phyloP scores from a whole-genome alignment of 2,888 invertebrate genomes.

The Hemaris fuciformis region DNA sequence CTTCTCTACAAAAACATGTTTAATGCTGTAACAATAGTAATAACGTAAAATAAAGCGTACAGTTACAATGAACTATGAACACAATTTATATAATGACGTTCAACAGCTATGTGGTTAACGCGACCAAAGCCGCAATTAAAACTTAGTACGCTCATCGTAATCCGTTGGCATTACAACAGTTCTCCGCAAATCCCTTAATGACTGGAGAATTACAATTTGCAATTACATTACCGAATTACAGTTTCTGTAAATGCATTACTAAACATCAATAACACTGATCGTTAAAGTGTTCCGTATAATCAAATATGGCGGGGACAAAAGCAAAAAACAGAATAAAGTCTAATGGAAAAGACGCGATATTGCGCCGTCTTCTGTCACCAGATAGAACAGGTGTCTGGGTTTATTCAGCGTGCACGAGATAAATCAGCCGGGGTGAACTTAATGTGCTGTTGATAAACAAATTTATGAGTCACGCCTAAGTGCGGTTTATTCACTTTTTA shows the following conservation, averaged over 20 bases:
- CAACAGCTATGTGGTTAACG: neutral
- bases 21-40: too few species aligned
- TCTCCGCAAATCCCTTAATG: neutral
- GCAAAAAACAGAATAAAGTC: neutral
- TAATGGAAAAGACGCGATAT: constrained; percentile 4
- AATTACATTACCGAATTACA: neutral
- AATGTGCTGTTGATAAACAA: constrained; percentile 15
- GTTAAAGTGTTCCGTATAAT: neutral
- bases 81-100: neutral
- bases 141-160: neutral
- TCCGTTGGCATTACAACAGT: neutral
- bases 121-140: neutral
- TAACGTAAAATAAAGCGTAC: too few species aligned
- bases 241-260: too few species aligned
- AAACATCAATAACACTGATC: too few species aligned
- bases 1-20: too few species aligned
- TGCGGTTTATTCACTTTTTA: neutral
- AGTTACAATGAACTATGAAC: neutral
- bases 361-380: constrained; percentile 1
- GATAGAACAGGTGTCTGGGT: neutral
- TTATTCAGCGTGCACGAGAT: constrained; percentile 8
- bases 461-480: constrained; percentile 3
- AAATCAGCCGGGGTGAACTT: constrained; percentile 2
- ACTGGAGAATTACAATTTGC: neutral
- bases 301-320: neutral